These are phyloP conservation scores for Gibbula magus DNA, from an alignment of 2,888 invertebrate species.

Conservation along the genomic window DNA sequence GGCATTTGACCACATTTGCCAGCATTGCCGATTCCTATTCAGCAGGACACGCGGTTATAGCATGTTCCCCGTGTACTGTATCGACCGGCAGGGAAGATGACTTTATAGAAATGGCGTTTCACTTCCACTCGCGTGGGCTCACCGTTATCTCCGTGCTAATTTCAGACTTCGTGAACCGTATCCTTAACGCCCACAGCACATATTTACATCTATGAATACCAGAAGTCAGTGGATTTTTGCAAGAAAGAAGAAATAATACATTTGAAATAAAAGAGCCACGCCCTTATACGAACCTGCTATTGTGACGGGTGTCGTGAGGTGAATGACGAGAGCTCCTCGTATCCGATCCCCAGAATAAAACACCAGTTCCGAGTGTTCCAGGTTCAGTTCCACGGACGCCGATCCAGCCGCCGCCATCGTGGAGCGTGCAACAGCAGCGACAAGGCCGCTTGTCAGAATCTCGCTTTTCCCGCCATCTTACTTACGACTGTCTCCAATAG, in stretches of 20 bases:
- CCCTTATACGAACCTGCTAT: slow-evolving; percentile 61
- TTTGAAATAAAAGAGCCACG: background rate
- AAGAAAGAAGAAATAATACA: no score
- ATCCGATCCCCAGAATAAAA: slow-evolving; percentile 67
- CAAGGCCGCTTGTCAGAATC: background rate
- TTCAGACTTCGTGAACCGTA: no score
- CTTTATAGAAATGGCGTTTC: no score
- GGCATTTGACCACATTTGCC: background rate
- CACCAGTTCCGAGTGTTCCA: slow-evolving; percentile 66
- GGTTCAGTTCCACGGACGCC: slow-evolving; percentile 60
- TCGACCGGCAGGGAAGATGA: no score
- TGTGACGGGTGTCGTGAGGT: slow-evolving; percentile 64
- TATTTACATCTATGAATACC: no score
- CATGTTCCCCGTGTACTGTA: no score
- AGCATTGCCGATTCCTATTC: no score
- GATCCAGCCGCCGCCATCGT: slow-evolving; percentile 59
- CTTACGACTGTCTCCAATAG: background rate
- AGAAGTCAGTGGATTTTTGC: no score
- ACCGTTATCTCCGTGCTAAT: no score
- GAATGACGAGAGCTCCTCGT: slow-evolving; percentile 64
- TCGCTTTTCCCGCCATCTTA: slow-evolving; percentile 16
- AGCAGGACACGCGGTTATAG: no score
- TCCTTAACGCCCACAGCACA: no score
- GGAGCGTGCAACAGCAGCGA: background rate
- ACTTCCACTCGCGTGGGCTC: no score